Evolutionary conservation across 2,888 invertebrate species (phyloP), one percentile per base, ranked within the genome.

Genomic region (Ferrisia virgata): DNA sequence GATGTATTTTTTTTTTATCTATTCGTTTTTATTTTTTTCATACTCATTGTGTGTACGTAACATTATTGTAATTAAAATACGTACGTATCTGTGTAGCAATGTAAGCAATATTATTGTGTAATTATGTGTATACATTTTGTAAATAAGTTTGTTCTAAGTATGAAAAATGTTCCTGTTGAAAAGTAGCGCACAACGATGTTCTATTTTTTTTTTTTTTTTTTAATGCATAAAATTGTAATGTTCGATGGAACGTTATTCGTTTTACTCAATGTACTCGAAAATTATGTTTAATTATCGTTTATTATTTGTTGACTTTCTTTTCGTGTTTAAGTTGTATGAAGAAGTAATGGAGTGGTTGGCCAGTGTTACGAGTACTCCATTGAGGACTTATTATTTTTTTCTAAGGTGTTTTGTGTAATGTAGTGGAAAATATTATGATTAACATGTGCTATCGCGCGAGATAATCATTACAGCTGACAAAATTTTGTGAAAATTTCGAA

Each of bases 91-190:
- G 53, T 53, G 53, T 64, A 64, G 64, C 28, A 28, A 64, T 15
- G 13, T 64, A 64, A 76, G 72, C 72, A 76, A 76, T 76, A 76
- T 36, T 76, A 76, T 76, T n/a, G n/a, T 76, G 72, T 76, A 76
- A 76, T 36, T 76, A 6, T n/a, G 72, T 76, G 5, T 39, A n/a
- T n/a, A 25, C 31, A 78, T 39, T 36, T 79, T 79, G 79, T 79
- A 79, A 79, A 79, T 79, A 78, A 5, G 39, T 78, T n/a, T 78
- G 18, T 22, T n/a, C 36, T 18, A 36, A 79, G 25, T 43, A 79
- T 43, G 53, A 53, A 39, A 43, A 33, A 43, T 80, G 47, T 80
- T 80, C 80, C 80, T 80, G 28, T 80, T 43, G 80, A 80, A 47
- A 31, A 53, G 33, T 80, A 47, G 43, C 31, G 80, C 80, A 80